phyloP scores from a whole-genome alignment of 2,888 invertebrate genomes.

The Cephus runcator region DNA sequence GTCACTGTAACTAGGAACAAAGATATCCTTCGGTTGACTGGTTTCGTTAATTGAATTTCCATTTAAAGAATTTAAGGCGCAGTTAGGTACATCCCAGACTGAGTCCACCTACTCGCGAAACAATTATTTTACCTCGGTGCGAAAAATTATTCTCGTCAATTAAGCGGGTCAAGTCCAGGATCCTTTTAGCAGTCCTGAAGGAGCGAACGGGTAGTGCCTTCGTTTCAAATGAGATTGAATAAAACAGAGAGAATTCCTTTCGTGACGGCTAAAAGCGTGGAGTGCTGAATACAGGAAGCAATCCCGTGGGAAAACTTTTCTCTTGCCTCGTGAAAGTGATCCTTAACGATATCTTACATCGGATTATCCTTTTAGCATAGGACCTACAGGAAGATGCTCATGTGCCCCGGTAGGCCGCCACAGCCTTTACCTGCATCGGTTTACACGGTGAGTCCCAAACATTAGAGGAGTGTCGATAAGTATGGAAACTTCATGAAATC shows the following conservation, averaged over 20 bases:
- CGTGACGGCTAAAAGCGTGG: background rate
- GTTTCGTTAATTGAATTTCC: background rate
- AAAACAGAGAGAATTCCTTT: background rate
- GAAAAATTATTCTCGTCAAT: background rate
- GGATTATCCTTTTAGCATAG: constrained; percentile 37
- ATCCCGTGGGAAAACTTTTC: background rate
- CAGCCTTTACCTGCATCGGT: constrained; percentile 49
- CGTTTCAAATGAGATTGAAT: background rate
- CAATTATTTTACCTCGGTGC: background rate
- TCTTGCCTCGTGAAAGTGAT: background rate
- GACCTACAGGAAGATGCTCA: constrained; percentile 50
- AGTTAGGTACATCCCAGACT: background rate
- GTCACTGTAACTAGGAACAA: background rate
- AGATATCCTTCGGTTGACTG: background rate
- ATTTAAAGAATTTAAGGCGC: background rate
- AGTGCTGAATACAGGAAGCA: background rate
- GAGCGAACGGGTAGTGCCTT: background rate
- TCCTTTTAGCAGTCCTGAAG: background rate
- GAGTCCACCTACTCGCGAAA: background rate
- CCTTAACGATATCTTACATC: background rate
- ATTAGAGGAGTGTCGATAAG: constrained; percentile 2
- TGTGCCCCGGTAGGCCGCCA: constrained; percentile 57
- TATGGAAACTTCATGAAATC: background rate
- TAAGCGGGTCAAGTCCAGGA: background rate
- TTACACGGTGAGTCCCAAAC: constrained; percentile 48